Evolutionary conservation across 2,797 vertebrate species (phyloP), one percentile per base, ranked within the genome.

Genomic region (Peromyscus aztecus): DNA sequence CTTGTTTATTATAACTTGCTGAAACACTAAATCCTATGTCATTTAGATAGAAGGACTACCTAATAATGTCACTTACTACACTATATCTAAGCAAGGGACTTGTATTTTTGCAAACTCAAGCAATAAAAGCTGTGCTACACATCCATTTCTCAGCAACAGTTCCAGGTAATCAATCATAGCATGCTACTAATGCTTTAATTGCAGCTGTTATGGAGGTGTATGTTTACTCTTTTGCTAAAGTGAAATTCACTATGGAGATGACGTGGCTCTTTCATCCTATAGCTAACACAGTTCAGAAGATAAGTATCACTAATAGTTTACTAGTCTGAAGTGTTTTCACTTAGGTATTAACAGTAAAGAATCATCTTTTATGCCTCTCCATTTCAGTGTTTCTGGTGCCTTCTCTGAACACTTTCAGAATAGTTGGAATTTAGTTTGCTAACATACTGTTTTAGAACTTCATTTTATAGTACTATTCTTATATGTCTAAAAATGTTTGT

Each of bases 141-240:
- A 98, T 97, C 97, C 98, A 98, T 99, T 98, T 99, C 99, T 98
- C 98, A 98, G 98, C 99, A 99, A 98, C 98, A 71, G 97, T 96
- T 81, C 76, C 91, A 94, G 95, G 85, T 94, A 96, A 98, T 98
- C 98, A 98, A 91, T 98, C 97, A 52, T 40, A 52, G 31, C 96
- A 46, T 85, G 55, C 77, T 98, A 95, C 97, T 98, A 98, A 99
- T 98, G 98, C 97, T 96, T 97, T 90, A 96, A 95, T 98, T 95
- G 94, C 85, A 73, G 98, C 98, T 97, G 96, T 97, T 95, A 96
- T 95, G 86, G 97, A 97, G 97, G 86, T 96, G 97, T 40, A 46
- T 99, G 98, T 99, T 99, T 99, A 98, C 98, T 95, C 96, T 98
- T 97, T 97, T 81, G 97, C 98, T 98, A 87, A 98, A 98, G 94